These are phyloP conservation scores for Caenorhabditis afra DNA, from an alignment of 2,888 invertebrate species.

Conservation along the genomic window DNA sequence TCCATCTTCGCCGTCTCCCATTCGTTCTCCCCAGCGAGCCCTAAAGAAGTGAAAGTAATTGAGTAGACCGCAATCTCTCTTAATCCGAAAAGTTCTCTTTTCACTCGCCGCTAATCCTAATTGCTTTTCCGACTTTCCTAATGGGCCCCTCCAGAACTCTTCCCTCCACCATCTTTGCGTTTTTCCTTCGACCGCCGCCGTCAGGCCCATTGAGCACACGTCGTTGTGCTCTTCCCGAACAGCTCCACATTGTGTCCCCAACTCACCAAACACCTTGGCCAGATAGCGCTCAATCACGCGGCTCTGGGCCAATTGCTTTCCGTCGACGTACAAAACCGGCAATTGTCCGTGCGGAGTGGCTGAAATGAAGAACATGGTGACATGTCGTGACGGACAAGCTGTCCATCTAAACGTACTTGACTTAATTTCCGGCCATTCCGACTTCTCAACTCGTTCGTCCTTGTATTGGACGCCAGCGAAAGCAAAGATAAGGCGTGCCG, in stretches of 20 bases:
- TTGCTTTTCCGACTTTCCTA: slow-evolving; percentile 10
- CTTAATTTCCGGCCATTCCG: slow-evolving; percentile 65
- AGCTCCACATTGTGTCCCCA: neutral
- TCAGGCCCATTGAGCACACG: neutral
- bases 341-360: slow-evolving; percentile 68
- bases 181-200: neutral
- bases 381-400: slow-evolving; percentile 8
- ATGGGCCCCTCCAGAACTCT: slow-evolving; percentile 2
- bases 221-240: slow-evolving; percentile 4
- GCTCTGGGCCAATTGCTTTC: slow-evolving; percentile 63
- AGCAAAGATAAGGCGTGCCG: slow-evolving; percentile 67
- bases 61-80: slow-evolving; percentile 7
- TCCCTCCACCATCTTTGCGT: neutral
- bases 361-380: slow-evolving; percentile 42
- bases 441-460: slow-evolving; percentile 65
- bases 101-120: slow-evolving; percentile 18
- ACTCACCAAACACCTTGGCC: slow-evolving; percentile 64
- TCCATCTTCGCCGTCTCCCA: slow-evolving; percentile 72
- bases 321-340: slow-evolving; percentile 69
- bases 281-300: slow-evolving; percentile 68
- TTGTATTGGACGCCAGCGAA: slow-evolving; percentile 65
- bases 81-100: slow-evolving; percentile 6
- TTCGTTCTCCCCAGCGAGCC: slow-evolving; percentile 67
- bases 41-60: slow-evolving; percentile 39
- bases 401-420: slow-evolving; percentile 50